Conservation (phyloP, 2,113 vertebrate genomes). For the Trematocara nigrifrons region DNA sequence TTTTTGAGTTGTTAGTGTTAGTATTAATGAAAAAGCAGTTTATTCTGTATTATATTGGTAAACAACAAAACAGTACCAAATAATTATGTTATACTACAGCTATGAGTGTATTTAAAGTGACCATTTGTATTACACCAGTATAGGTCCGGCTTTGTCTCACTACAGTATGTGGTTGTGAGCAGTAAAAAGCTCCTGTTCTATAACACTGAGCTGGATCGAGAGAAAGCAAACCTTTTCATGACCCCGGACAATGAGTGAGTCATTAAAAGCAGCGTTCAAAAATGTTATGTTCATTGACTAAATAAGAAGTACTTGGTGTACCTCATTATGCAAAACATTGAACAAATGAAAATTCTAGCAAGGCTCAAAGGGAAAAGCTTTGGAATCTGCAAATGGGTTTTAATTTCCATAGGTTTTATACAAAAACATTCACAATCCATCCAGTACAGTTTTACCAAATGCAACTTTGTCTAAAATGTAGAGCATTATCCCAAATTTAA, state of each 20-base stretch:
- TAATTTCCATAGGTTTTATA: neutral
- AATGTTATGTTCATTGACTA: neutral
- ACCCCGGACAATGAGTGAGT: slow-evolving; percentile 95
- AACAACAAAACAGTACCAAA: neutral
- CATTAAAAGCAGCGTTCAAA: neutral
- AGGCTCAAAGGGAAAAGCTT: neutral
- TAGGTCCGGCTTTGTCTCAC: slow-evolving; percentile 12
- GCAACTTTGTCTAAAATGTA: neutral
- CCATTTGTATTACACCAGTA: neutral
- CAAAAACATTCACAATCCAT: neutral
- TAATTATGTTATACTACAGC: neutral
- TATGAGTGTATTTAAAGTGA: slow-evolving; percentile 11
- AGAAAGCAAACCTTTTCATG: slow-evolving; percentile 91
- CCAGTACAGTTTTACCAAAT: neutral
- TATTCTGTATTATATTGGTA: neutral
- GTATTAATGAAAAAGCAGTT: neutral
- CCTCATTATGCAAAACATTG: neutral
- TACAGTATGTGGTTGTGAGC: slow-evolving; percentile 92
- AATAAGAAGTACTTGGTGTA: neutral
- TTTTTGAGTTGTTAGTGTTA: neutral
- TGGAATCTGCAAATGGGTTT: neutral
- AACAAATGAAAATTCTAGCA: neutral
- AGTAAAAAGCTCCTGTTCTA: slow-evolving; percentile 98
- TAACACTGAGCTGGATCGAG: slow-evolving; percentile 87
- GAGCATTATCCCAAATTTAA: neutral